These are phyloP conservation scores for Ictalurus furcatus DNA, from an alignment of 2,113 vertebrate species.

Conservation along the genomic window DNA sequence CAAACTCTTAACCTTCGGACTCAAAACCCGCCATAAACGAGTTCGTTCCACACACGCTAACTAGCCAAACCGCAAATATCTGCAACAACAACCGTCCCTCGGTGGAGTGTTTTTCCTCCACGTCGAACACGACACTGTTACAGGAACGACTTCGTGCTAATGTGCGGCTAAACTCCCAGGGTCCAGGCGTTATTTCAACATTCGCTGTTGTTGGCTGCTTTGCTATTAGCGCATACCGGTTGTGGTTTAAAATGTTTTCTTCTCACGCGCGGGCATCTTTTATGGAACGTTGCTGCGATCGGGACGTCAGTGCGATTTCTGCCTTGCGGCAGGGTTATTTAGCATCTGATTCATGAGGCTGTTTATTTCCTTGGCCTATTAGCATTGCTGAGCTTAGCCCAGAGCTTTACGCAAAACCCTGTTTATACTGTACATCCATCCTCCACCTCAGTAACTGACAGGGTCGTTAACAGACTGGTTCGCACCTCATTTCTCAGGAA, in stretches of 20 bases:
- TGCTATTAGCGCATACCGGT: slow-evolving; percentile 5
- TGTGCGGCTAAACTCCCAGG: background rate
- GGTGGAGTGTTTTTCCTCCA: background rate
- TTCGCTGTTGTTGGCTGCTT: slow-evolving; percentile 21
- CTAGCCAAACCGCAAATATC: background rate
- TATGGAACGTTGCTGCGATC: too few species aligned
- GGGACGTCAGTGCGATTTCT: background rate
- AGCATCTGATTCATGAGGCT: background rate
- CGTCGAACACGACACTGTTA: background rate
- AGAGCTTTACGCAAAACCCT: background rate
- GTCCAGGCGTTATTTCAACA: background rate
- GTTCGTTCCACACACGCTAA: background rate
- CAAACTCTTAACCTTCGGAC: background rate
- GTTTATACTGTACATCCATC: background rate
- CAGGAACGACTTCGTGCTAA: slow-evolving; percentile 1
- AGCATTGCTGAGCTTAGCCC: background rate
- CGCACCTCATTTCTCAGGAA: background rate
- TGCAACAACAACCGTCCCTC: background rate
- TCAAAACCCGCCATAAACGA: background rate
- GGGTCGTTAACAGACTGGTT: background rate
- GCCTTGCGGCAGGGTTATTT: background rate
- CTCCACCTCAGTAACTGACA: background rate
- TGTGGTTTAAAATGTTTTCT: background rate
- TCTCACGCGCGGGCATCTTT: background rate
- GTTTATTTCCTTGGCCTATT: background rate